These are phyloP conservation scores for Botia almorhae DNA, from an alignment of 2,797 vertebrate species.

Conservation along the genomic window DNA sequence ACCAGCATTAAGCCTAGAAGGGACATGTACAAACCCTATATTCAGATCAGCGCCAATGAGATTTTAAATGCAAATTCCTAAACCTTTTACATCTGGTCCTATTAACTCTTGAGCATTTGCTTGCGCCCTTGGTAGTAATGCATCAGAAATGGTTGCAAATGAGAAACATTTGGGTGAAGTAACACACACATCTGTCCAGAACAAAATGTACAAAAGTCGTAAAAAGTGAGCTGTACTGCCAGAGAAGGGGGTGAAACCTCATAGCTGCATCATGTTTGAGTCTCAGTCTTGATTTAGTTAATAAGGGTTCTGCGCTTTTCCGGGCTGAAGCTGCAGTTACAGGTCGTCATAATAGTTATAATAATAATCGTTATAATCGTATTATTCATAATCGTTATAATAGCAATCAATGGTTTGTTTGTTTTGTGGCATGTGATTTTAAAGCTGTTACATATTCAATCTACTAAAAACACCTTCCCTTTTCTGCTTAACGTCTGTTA, in stretches of 20 bases:
- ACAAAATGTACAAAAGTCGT: conserved; percentile 38
- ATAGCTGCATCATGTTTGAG: conserved; percentile 1
- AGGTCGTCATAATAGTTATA: no score
- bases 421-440: not conserved
- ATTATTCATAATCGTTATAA: not conserved
- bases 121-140: conserved; percentile 35
- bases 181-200: conserved; percentile 15
- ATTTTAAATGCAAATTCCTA: not conserved
- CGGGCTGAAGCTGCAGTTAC: not conserved
- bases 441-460: not conserved
- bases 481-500: not conserved
- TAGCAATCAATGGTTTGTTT: not conserved
- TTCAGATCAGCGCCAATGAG: not conserved
- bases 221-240: not conserved
- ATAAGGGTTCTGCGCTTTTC: no score
- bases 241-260: not conserved
- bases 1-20: not conserved
- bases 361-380: no score
- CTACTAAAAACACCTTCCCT: not conserved
- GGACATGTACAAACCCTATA: not conserved
- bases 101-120: conserved; percentile 36
- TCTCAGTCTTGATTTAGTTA: not conserved
- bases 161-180: conserved; percentile 2
- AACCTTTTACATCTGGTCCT: not conserved
- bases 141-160: not conserved